Conservation (phyloP, 37 sponge, comb jelly and placozoan genomes). For the Amphimedon queenslandica region DNA sequence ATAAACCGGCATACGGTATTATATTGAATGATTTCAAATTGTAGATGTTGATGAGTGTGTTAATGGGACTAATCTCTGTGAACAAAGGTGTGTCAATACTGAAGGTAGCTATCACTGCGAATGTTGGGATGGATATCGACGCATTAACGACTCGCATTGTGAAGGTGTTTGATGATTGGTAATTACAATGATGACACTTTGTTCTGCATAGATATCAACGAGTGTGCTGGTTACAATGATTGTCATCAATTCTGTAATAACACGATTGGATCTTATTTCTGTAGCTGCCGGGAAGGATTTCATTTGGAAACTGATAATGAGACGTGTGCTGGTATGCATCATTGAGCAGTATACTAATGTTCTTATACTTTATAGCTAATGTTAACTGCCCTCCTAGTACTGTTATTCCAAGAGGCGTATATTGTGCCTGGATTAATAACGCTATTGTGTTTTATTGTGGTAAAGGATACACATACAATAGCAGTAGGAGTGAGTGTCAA, state of each 20-base stretch:
- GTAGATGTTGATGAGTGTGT: slow-evolving; percentile 53
- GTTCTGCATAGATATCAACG: slow-evolving; percentile 38
- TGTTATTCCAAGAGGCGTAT: no score
- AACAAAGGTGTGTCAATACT: slow-evolving; percentile 52
- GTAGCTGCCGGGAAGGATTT: slow-evolving; percentile 31
- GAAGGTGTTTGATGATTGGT: slow-evolving; percentile 6
- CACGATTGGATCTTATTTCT: slow-evolving; percentile 17
- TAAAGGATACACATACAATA: no score
- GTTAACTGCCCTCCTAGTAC: no score
- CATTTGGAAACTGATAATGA: slow-evolving; percentile 18
- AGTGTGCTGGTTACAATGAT: slow-evolving; percentile 24
- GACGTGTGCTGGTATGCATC: slow-evolving; percentile 53
- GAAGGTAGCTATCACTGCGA: slow-evolving; percentile 35
- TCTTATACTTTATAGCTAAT: no score
- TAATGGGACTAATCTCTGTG: slow-evolving; percentile 16
- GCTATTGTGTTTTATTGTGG: no score
- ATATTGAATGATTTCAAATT: no score
- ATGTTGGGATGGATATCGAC: slow-evolving; percentile 26
- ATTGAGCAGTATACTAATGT: no score
- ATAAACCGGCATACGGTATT: no score
- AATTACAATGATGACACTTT: neutral
- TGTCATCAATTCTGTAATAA: slow-evolving; percentile 46
- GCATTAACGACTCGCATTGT: slow-evolving; percentile 13
- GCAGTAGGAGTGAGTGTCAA: no score
- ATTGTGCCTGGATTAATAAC: no score